Percentiles rank a stretch among this genome's conserved stretches.
phyloP scores from a whole-genome alignment of 2,888 invertebrate genomes.

The Cordilura impudica region DNA sequence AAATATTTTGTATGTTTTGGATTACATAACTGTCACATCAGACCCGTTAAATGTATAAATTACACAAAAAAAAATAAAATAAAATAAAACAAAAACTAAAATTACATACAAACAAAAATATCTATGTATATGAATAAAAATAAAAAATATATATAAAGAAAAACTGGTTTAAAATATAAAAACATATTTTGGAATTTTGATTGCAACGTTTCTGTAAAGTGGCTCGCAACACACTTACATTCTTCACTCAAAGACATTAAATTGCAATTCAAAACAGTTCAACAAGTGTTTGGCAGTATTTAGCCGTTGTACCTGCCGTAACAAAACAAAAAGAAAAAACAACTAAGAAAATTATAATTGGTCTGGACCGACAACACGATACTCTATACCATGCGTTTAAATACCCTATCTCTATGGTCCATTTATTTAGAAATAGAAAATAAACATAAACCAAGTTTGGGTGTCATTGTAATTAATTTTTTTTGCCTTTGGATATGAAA shows the following conservation, averaged over 20 bases:
- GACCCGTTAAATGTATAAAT: slow-evolving; percentile 51
- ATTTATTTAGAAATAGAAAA: too few species aligned
- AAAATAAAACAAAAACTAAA: slow-evolving; percentile 17
- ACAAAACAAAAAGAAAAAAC: too few species aligned
- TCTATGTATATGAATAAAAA: background rate
- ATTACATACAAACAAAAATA: slow-evolving; percentile 19
- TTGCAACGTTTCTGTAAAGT: slow-evolving; percentile 46
- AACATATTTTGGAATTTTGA: slow-evolving; percentile 56
- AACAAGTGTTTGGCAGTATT: slow-evolving; percentile 19
- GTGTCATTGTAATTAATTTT: too few species aligned
- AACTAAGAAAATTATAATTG: too few species aligned
- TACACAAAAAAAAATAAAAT: background rate
- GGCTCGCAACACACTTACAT: slow-evolving; percentile 45
- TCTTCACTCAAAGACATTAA: background rate
- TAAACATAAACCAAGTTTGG: too few species aligned
- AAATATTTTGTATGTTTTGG: slow-evolving; percentile 5
- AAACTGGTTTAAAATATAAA: slow-evolving; percentile 47
- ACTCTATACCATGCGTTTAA: too few species aligned
- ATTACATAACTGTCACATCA: slow-evolving; percentile 55
- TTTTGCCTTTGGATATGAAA: too few species aligned
- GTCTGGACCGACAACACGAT: too few species aligned
- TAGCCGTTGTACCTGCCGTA: background rate
- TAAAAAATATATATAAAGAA: slow-evolving; percentile 10
- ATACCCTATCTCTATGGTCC: too few species aligned
- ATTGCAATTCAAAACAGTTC: slow-evolving; percentile 11